A percentile compares a stretch with the other conserved stretches of the same genome.
These are phyloP conservation scores for Mellivora capensis DNA, from an alignment of 2,113 vertebrate genomes.

Conservation along the genomic window DNA sequence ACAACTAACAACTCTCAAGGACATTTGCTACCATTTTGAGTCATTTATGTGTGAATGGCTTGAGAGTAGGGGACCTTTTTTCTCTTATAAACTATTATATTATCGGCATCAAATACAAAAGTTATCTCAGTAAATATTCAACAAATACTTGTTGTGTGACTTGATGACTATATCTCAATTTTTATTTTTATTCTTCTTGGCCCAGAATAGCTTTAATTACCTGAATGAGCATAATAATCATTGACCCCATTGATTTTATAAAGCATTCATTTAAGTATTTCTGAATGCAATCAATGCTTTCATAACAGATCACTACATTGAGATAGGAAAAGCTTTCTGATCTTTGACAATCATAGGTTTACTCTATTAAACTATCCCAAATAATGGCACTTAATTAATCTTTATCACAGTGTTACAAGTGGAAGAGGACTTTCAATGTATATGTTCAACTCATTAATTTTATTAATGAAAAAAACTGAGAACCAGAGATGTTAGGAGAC, in stretches of 20 bases:
- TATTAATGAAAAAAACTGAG: slow-evolving; percentile 10
- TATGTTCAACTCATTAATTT: not conserved
- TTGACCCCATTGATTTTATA: not conserved
- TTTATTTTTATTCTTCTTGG: not conserved
- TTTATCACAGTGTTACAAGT: not conserved
- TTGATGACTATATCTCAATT: not conserved
- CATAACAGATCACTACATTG: not conserved
- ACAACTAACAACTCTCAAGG: not conserved
- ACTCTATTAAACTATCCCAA: not conserved
- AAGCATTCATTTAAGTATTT: not conserved
- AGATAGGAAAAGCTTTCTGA: not conserved
- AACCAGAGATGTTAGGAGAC: not conserved
- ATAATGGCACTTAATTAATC: not conserved
- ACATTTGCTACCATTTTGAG: not conserved
- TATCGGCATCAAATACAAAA: not conserved
- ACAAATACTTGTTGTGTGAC: not conserved
- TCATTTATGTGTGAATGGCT: not conserved
- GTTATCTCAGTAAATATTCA: not conserved
- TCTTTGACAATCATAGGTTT: not conserved
- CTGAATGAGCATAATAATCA: not conserved
- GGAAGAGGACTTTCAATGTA: not conserved
- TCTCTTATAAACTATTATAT: not conserved
- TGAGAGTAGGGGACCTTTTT: not conserved
- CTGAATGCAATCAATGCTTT: not conserved
- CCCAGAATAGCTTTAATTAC: not conserved